A percentile compares a stretch with the other conserved stretches of the same genome.
These are phyloP conservation scores for Tetranychus piercei DNA, from an alignment of 2,888 invertebrate genomes.

Conservation along the genomic window DNA sequence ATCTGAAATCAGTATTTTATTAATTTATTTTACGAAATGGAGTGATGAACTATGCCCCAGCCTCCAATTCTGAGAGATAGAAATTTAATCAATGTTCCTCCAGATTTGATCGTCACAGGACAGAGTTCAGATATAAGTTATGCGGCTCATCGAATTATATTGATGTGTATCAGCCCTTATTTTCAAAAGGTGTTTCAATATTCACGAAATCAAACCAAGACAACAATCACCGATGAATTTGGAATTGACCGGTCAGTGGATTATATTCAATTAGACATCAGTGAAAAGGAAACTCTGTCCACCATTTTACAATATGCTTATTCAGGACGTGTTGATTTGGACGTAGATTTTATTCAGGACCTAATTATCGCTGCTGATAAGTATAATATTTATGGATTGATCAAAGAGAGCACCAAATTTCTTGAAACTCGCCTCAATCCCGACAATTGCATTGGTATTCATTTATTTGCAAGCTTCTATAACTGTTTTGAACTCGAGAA, in stretches of 20 bases:
- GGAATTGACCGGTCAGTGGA: not conserved
- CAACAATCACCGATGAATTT: not conserved
- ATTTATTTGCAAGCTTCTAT: not conserved
- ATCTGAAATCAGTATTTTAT: not conserved
- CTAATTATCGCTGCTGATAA: constrained; percentile 10
- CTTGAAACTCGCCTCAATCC: not conserved
- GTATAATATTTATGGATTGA: constrained; percentile 10
- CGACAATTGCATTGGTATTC: constrained; percentile 7
- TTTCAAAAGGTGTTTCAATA: constrained; percentile 13
- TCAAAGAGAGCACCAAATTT: constrained; percentile 3
- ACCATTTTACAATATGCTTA: constrained; percentile 11
- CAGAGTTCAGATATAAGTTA: not conserved
- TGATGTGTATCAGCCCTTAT: constrained; percentile 12
- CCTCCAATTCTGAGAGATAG: not conserved
- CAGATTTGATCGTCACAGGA: constrained; percentile 7
- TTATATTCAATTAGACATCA: not conserved
- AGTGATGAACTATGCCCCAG: constrained; percentile 1
- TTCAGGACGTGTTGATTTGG: not conserved
- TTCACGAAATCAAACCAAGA: not conserved
- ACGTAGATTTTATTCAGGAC: not conserved
- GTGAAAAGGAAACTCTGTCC: not conserved
- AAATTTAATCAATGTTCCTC: constrained; percentile 1
- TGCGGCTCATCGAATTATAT: constrained; percentile 5
- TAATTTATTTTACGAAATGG: not conserved
- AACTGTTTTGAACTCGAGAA: not conserved